Percentiles rank a stretch among this genome's conserved stretches.
Evolutionary conservation across 37 sponge, comb jelly and placozoan genomes (phyloP).

Genomic region (Amphimedon queenslandica): DNA sequence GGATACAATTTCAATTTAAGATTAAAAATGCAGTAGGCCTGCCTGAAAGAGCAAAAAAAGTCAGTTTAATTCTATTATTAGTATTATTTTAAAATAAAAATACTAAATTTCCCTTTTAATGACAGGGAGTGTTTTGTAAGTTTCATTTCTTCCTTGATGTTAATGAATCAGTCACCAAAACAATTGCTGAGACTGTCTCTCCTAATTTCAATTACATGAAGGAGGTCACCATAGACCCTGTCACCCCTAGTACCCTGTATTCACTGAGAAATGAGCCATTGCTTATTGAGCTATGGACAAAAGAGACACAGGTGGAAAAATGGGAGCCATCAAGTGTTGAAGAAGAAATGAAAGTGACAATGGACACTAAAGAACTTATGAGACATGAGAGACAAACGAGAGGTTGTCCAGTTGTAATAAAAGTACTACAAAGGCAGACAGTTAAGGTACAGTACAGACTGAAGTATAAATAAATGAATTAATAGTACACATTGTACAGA

Average conservation of each 20-base stretch:
- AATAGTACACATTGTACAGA: no score
- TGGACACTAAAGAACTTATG: not conserved
- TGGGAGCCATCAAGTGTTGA: not conserved
- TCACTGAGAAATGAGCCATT: conserved; percentile 50
- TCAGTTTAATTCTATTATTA: not conserved
- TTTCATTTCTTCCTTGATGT: conserved; percentile 67
- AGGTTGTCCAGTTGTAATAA: no score
- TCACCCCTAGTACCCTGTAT: conserved; percentile 60
- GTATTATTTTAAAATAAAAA: no score
- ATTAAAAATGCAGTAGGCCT: conserved; percentile 37
- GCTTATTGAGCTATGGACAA: conserved; percentile 61
- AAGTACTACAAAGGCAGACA: no score
- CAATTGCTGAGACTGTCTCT: conserved; percentile 22
- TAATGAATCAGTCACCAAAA: conserved; percentile 16
- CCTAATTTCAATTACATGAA: conserved; percentile 45
- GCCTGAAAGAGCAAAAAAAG: conserved; percentile 28
- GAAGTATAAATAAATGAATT: no score
- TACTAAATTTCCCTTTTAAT: not conserved
- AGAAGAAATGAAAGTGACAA: not conserved
- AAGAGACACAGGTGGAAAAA: conserved; percentile 15
- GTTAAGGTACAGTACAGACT: no score
- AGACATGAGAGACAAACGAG: not conserved
- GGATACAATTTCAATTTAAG: conserved; percentile 32
- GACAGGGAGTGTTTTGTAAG: conserved; percentile 56
- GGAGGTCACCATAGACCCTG: conserved; percentile 40